Evolutionary conservation across 1,140 invertebrate species (phyloP).

Genomic region (Hermetia illucens): DNA sequence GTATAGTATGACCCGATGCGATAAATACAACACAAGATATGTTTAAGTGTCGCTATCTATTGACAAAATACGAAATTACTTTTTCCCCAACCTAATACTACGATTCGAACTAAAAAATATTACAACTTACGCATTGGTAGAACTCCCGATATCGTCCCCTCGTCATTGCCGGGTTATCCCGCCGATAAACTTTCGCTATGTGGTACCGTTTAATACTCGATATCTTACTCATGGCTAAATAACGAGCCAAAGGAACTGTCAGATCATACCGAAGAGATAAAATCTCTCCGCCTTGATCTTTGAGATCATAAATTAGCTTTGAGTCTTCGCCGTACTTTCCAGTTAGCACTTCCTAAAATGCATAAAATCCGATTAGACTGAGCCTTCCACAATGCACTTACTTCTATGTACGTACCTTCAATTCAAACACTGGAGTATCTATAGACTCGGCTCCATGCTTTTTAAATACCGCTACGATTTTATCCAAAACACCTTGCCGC

Average conservation of each 20-base stretch:
- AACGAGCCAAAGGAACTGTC: conserved; percentile 93
- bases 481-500: conserved; percentile 74
- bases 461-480: conserved; percentile 85
- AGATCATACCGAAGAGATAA: conserved; percentile 80
- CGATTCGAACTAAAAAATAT: conserved; percentile 7
- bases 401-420: conserved; percentile 54
- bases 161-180: conserved; percentile 96
- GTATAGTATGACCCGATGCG: too few relatives aligned
- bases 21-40: too few relatives aligned
- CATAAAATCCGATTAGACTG: conserved; percentile 5
- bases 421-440: conserved; percentile 97
- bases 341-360: conserved; percentile 81
- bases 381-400: not conserved
- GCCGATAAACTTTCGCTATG: conserved; percentile 90
- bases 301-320: conserved; percentile 96
- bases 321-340: conserved; percentile 99
- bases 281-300: conserved; percentile 96
- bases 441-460: conserved; percentile 96
- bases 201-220: conserved; percentile 86
- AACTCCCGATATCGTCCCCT: conserved; percentile 95
- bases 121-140: conserved; percentile 95
- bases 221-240: conserved; percentile 97
- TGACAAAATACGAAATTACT: too few relatives aligned
- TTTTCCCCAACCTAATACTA: too few relatives aligned
- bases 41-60: too few relatives aligned